Base-by-base conservation (phyloP, 2,888 invertebrate species). In the Cheilosia urbana region DNA sequence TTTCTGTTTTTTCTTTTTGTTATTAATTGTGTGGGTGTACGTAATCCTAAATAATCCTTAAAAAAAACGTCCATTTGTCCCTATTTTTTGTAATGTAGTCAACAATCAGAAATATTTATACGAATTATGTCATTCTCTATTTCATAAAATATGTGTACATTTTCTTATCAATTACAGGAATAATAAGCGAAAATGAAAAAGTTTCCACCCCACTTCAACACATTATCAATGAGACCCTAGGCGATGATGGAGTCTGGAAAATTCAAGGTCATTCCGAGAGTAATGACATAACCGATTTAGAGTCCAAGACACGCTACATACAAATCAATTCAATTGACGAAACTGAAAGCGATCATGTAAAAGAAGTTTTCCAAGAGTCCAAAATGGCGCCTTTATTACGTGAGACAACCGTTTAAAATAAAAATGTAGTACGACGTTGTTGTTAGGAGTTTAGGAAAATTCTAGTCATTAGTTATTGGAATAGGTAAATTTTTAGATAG, bases 201-300 rank as follows among this genome's bases (percentile, higher is more conserved):
- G 88, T 89, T 57, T 89, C 89, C 7, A 78, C 87, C 37, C 84
- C 88, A 60, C 89, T 91, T 27, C 88, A 89, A 81, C 60, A 87
- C 60, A 84, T 91, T 84, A 87, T 91, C 72, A 88, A 89, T 71
- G 89, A 89, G 62, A 87, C 89, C 3, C 75, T 91, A 62, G 89
- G 89, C 58, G 89, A 89, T 69, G 90, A 91, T 65, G 89, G 88
- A 42, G 87, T 91, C 15, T 91, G 91, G 91, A 89, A 88, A 80
- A 90, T 91, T 63, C 91, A 91, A 80, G 89, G 90, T 13, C 88
- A 88, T 79, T 72, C 88, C 65, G 90, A 90, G 17, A 88, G 87
- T 57, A 77, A 80, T 53, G 66, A 72, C 53, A 27, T 76, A 69
- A 72, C 72, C 24, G 75, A 76, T 42, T 80, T 87, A 47, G 77